Base-by-base conservation (phyloP, 2,797 vertebrate species). In the Poliocrania exsul region DNA sequence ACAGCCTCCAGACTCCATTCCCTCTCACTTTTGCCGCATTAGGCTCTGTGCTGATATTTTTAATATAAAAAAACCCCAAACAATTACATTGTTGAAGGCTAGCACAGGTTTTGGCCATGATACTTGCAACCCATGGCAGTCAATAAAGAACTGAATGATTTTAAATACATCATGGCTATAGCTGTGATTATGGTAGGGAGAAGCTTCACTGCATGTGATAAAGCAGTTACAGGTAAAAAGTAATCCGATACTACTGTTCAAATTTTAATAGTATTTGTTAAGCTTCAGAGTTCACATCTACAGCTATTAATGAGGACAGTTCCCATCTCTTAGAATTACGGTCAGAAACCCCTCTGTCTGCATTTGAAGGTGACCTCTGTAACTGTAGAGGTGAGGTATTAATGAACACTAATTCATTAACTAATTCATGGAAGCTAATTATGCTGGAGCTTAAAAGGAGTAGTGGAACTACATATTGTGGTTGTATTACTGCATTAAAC, bases 331-430 rank as follows among this genome's bases (percentile, higher is more conserved):
- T 81, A 88, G 78, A 90, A 75, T 82, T 84, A 69, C 66, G 19
- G 20, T 54, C 2, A n/a, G 77, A 79, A 91, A 75, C 40, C 84
- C 23, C 17, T 78, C 65, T 62, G 33, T 61, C 60, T 90, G 73
- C 51, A 51, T 84, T 46, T 81, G 86, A 91, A 94, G 77, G 51
- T 86, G 85, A 96, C 64, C 54, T 81, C 86, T 75, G 88, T 81
- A 95, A 94, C 58, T 61, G 64, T 88, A 92, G 88, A 91, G 70
- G 54, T 90, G 40, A 95, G 40, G 56, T 86, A 88, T 78, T 95
- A 95, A 92, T 75, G 85, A 73, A 92, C 88, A 67, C 7, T 81
- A 86, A 95, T 91, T 91, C 42, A 86, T 93, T 95, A 94, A 93
- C 70, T 88, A 94, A 82, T 77, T 87, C 44, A 70, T 49, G 73